These are phyloP conservation scores for Aphelenchoides bicaudatus DNA, from an alignment of 2,888 invertebrate genomes.

Conservation along the genomic window DNA sequence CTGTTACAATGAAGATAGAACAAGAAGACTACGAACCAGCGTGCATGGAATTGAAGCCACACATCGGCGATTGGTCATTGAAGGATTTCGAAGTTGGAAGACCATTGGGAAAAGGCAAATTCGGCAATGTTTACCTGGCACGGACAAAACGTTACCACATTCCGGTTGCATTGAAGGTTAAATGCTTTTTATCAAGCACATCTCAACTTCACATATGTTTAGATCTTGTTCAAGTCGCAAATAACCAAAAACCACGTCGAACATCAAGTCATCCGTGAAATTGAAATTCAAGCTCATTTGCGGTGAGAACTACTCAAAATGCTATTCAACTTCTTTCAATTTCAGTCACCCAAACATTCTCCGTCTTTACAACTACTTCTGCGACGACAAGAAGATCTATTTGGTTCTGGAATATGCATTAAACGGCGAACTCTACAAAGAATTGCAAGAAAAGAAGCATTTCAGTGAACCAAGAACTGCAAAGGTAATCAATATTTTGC, in stretches of 20 bases:
- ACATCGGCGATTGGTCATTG: no score
- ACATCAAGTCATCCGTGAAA: constrained; percentile 89
- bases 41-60: no score
- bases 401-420: constrained; percentile 61
- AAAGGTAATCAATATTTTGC: no score
- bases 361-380: constrained; percentile 60
- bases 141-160: constrained; percentile 80
- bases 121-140: constrained; percentile 91
- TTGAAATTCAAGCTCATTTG: constrained; percentile 72
- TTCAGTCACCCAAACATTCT: constrained; percentile 61
- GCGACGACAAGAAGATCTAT: constrained; percentile 60
- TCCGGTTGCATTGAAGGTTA: constrained; percentile 65
- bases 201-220: no score
- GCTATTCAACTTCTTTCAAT: constrained; percentile 6
- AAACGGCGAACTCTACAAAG: constrained; percentile 41
- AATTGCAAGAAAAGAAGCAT: constrained; percentile 44
- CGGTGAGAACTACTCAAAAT: constrained; percentile 63
- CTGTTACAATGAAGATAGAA: no score
- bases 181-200: no score
- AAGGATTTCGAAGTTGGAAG: constrained; percentile 92
- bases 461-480: constrained; percentile 59
- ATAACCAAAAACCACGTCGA: constrained; percentile 80
- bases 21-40: no score
- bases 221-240: constrained; percentile 85
- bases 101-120: constrained; percentile 89